Evolutionary conservation across 1,140 invertebrate genomes (phyloP).

Genomic region (Drosophila hydei): DNA sequence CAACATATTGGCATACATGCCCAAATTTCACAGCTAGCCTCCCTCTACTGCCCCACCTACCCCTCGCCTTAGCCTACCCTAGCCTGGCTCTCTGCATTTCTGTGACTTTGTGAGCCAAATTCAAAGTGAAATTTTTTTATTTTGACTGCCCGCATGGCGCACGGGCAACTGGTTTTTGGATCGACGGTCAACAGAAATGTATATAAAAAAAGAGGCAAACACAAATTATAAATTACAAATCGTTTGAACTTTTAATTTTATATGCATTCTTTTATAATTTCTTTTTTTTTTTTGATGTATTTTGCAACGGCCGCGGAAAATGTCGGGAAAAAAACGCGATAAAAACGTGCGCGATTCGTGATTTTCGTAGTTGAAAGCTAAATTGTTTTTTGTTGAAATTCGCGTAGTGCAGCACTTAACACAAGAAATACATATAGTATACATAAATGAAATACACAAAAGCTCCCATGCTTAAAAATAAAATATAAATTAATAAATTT

Average conservation of each 20-base stretch:
- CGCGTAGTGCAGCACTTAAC: constrained; percentile 42
- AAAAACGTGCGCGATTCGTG: constrained; percentile 64
- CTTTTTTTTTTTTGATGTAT: not conserved
- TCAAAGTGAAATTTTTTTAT: constrained; percentile 47
- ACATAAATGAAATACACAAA: constrained; percentile 33
- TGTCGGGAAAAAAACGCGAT: constrained; percentile 48
- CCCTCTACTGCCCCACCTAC: not conserved
- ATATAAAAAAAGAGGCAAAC: constrained; percentile 2
- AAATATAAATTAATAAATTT: constrained; percentile 43
- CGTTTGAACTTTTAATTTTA: constrained; percentile 1
- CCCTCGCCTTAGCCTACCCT: not conserved
- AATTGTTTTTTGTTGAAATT: constrained; percentile 65
- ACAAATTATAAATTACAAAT: constrained; percentile 50
- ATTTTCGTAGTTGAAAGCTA: constrained; percentile 27
- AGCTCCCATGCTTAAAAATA: constrained; percentile 6
- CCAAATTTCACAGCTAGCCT: constrained; percentile 51
- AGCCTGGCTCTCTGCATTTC: not conserved
- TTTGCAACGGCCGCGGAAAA: constrained; percentile 40
- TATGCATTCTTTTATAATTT: not conserved
- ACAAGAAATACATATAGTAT: constrained; percentile 25
- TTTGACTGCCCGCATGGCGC: constrained; percentile 13
- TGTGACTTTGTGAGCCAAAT: constrained; percentile 31
- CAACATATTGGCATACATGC: constrained; percentile 78
- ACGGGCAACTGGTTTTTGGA: constrained; percentile 56
- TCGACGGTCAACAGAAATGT: constrained; percentile 45